phyloP scores from a whole-genome alignment of 2,113 vertebrate genomes.

The Laterallus jamaicensis region DNA sequence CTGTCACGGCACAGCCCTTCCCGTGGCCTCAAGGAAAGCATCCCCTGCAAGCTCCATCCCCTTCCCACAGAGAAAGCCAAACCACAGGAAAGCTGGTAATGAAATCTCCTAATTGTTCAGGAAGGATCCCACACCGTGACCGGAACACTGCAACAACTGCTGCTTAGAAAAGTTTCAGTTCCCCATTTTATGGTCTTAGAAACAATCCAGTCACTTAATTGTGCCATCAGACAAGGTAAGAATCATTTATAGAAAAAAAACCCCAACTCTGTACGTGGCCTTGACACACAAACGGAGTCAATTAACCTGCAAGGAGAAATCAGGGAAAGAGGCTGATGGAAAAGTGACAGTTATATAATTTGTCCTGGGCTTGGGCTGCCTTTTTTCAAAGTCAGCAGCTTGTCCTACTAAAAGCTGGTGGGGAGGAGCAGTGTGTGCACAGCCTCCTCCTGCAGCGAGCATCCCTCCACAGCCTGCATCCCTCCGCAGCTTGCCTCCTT shows the following conservation, averaged over 20 bases:
- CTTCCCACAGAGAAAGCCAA: not conserved
- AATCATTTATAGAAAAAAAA: slow-evolving; percentile 30
- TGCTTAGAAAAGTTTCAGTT: not conserved
- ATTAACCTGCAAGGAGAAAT: slow-evolving; percentile 36
- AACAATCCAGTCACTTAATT: not conserved
- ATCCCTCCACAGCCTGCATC: no score
- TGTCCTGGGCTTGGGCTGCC: not conserved
- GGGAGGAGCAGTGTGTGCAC: not conserved
- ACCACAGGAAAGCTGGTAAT: not conserved
- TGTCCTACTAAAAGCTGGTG: not conserved
- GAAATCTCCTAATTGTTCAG: not conserved
- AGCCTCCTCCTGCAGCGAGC: not conserved
- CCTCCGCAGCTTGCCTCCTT: not conserved
- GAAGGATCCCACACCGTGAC: not conserved
- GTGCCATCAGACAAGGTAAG: not conserved
- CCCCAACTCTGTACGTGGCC: not conserved
- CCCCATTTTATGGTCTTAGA: not conserved
- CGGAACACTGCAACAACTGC: not conserved
- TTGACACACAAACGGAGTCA: slow-evolving; percentile 42
- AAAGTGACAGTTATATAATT: not conserved
- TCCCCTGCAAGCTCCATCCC: not conserved
- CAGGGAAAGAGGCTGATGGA: not conserved
- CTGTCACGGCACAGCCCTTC: not conserved
- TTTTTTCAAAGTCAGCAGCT: not conserved
- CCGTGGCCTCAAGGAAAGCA: not conserved